Conservation (phyloP, 2,888 invertebrate species). For the Xestia rhomboidea region DNA sequence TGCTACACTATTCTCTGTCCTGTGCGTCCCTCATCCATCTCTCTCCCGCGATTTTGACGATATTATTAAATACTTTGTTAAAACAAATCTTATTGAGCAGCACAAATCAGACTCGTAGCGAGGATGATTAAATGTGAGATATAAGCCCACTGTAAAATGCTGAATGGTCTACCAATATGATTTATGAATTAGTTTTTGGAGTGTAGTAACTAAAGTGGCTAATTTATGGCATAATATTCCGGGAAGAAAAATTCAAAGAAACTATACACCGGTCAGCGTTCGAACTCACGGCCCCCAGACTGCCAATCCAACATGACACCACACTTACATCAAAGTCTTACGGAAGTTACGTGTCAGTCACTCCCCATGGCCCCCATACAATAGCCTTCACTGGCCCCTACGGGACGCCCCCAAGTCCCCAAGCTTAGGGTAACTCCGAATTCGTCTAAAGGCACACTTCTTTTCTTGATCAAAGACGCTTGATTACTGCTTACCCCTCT, state of each 20-base stretch:
- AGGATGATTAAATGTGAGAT: neutral
- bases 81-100: no score
- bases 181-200: neutral
- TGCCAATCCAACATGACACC: conserved; percentile 14
- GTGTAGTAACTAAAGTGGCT: neutral
- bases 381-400: conserved; percentile 33
- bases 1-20: no score
- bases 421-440: conserved; percentile 24
- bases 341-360: conserved; percentile 46
- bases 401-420: conserved; percentile 36
- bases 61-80: no score
- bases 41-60: no score
- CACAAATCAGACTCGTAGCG: no score
- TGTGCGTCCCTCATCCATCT: no score
- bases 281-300: neutral
- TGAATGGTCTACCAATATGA: neutral
- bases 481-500: conserved; percentile 50
- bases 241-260: neutral
- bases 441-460: conserved; percentile 9
- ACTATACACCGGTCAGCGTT: neutral
- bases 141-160: neutral
- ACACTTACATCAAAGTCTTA: conserved; percentile 28
- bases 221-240: neutral
- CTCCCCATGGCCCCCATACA: conserved; percentile 45
- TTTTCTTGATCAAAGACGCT: conserved; percentile 43